Evolutionary conservation across 2,797 vertebrate genomes (phyloP).

Genomic region (Enteromius unitaeniatus): DNA sequence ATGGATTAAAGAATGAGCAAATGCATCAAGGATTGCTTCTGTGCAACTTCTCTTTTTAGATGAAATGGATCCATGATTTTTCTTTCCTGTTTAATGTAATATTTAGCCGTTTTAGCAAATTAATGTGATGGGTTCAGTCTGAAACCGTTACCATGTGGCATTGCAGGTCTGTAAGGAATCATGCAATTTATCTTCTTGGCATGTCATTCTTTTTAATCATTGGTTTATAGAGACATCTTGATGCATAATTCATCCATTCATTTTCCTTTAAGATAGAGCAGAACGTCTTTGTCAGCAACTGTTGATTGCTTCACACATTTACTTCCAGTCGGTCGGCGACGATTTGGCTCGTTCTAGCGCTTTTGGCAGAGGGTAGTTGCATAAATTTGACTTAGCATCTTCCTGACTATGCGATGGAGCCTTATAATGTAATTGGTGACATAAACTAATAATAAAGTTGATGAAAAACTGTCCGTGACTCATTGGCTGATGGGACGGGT

Average conservation of each 20-base stretch:
- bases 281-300: constrained; percentile 54
- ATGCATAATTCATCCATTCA: constrained; percentile 41
- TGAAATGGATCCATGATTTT: background rate
- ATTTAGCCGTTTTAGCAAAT: background rate
- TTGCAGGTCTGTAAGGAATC: constrained; percentile 60
- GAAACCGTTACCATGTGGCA: constrained; percentile 5
- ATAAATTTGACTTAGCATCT: constrained; percentile 57
- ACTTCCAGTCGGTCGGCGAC: constrained; percentile 45
- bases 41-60: background rate
- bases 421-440: constrained; percentile 62
- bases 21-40: background rate
- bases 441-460: constrained; percentile 66
- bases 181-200: constrained; percentile 48
- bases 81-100: background rate
- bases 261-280: constrained; percentile 37
- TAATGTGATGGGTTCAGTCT: constrained; percentile 3
- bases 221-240: constrained; percentile 34
- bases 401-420: constrained; percentile 34
- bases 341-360: constrained; percentile 41
- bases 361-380: constrained; percentile 52
- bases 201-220: constrained; percentile 47
- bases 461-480: constrained; percentile 65
- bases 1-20: background rate
- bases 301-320: constrained; percentile 52
- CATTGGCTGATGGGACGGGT: constrained; percentile 57